phyloP scores from a whole-genome alignment of 2,888 invertebrate species.

The Tipula unca region DNA sequence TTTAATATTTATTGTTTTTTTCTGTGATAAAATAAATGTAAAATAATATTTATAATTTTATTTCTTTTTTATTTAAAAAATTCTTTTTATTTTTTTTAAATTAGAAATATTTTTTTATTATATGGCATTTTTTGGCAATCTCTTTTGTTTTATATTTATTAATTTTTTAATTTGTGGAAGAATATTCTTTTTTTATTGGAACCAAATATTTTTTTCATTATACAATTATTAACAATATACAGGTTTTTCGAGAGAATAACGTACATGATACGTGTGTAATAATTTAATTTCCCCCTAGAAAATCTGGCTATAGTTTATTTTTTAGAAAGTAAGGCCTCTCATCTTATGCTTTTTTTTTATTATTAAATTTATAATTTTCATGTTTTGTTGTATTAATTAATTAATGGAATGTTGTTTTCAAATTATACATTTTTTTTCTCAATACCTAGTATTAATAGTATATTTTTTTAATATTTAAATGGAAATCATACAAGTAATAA shows the following conservation, averaged over 20 bases:
- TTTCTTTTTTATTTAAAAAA: too few species aligned
- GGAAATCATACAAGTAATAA: background rate
- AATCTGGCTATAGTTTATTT: background rate
- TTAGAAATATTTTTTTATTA: background rate
- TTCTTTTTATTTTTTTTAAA: background rate
- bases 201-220: background rate
- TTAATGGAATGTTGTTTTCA: background rate
- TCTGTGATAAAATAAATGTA: background rate
- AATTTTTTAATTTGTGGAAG: background rate
- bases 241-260: background rate
- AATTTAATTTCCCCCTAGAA: background rate
- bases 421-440: background rate
- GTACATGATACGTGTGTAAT: background rate
- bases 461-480: background rate
- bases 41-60: background rate
- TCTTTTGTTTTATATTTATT: background rate
- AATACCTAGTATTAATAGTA: conserved; percentile 8
- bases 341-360: background rate
- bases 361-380: background rate
- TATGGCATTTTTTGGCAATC: conserved; percentile 14
- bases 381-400: background rate
- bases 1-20: background rate
- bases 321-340: conserved; percentile 14
- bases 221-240: background rate
- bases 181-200: background rate